Evolutionary conservation across 1,140 invertebrate species (phyloP).

Genomic region (Drosophila simulans): DNA sequence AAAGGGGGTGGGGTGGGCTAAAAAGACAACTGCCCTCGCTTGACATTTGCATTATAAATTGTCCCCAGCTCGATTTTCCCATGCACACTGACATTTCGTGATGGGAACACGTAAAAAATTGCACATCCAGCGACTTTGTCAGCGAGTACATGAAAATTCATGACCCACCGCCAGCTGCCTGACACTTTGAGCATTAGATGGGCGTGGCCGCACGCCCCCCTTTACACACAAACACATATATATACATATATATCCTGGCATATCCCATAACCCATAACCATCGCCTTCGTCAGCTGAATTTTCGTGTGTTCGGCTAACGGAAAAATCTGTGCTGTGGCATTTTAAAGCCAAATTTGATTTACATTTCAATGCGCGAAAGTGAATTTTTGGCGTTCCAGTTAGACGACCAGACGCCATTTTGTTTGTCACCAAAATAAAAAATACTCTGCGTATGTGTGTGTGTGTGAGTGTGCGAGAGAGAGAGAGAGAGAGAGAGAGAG

Average conservation of each 20-base stretch:
- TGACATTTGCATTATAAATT: slow-evolving; percentile 82
- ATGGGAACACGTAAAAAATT: slow-evolving; percentile 81
- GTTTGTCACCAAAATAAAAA: slow-evolving; percentile 36
- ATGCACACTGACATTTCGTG: slow-evolving; percentile 72
- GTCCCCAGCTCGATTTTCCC: slow-evolving; percentile 73
- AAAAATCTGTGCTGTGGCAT: slow-evolving; percentile 63
- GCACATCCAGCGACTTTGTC: slow-evolving; percentile 77
- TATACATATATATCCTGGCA: neutral
- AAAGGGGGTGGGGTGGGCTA: neutral
- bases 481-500: slow-evolving; percentile 5
- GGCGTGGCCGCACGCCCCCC: slow-evolving; percentile 8
- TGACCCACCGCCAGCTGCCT: slow-evolving; percentile 62
- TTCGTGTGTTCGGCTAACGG: slow-evolving; percentile 31
- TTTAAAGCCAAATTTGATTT: slow-evolving; percentile 79
- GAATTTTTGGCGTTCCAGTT: slow-evolving; percentile 61
- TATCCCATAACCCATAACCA: slow-evolving; percentile 26
- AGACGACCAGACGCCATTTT: slow-evolving; percentile 63
- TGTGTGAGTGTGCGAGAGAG: neutral
- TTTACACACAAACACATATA: neutral
- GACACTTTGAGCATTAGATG: slow-evolving; percentile 61
- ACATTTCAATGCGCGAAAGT: slow-evolving; percentile 76
- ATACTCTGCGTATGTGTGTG: neutral
- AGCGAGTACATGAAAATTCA: slow-evolving; percentile 79
- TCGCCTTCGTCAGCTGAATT: slow-evolving; percentile 50
- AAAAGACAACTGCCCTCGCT: slow-evolving; percentile 46